Base-by-base conservation (phyloP, 2,797 vertebrate species). In the Channa striata region DNA sequence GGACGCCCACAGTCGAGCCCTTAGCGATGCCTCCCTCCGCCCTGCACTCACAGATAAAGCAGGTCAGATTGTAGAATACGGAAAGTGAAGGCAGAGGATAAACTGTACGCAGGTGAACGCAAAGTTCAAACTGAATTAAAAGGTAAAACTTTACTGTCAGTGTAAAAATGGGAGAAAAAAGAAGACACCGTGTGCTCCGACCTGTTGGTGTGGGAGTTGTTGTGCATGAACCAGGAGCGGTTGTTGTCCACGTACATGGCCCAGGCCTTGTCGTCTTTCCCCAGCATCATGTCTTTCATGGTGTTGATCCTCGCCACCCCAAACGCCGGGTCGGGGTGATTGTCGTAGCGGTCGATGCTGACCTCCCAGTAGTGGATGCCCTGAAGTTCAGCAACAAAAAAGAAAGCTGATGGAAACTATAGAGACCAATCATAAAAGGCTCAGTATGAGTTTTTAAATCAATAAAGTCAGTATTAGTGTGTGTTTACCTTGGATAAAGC, bases 141-240 rank as follows among this genome's bases (percentile, higher is more conserved):
- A n/a, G n/a, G n/a, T n/a, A 30, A 30, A 30, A 30, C 4, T 30
- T 30, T 30, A 30, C 25, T 30, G 2, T 30, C 25, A 30, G 2
- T 30, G 6, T 30, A 4, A 30, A 30, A 30, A 30, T 30, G 25
- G 4, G 25, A 30, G 25, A 6, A 30, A 30, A 30, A 30, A 2
- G 11, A 37, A 39, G 16, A 42, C 40, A 17, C 11, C 17, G 47
- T 20, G 5, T 19, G 12, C 19, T 50, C 64, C 82, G 61, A 98
- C 97, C 97, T 97, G 95, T 98, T 98, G 69, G 97, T 98, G 94
- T 99, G 97, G 0, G 97, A 98, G 85, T 99, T 99, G 95, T 96
- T 98, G 94, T 99, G 97, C 97, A 99, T 99, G 94, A 99, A 99
- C 97, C 97, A 99, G 91, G 97, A 98, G 73, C 97, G 94, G 93